Conservation (phyloP, 2,113 vertebrate genomes). For the Miniopterus natalensis region DNA sequence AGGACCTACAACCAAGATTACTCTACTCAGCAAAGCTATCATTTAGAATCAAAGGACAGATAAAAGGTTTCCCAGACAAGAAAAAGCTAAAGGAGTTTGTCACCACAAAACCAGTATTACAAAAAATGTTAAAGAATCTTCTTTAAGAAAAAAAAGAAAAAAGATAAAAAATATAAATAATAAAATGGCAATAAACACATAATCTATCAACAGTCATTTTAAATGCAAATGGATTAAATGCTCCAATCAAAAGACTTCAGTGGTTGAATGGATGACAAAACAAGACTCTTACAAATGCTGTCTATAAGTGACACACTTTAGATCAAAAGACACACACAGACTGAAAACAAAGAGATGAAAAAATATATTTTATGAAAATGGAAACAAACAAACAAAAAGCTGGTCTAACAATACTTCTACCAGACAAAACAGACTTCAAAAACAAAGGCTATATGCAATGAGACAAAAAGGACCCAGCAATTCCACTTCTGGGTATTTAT, state of each 20-base stretch:
- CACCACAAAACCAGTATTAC: neutral
- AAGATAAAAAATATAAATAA: neutral
- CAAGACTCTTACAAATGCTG: neutral
- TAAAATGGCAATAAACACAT: neutral
- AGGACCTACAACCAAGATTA: neutral
- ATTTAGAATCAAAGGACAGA: neutral
- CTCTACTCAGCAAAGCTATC: neutral
- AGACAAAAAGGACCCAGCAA: neutral
- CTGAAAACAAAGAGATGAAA: neutral
- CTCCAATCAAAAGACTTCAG: neutral
- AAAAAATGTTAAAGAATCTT: neutral
- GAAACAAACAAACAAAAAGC: neutral
- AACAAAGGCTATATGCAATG: neutral
- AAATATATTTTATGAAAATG: neutral
- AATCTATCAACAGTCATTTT: neutral
- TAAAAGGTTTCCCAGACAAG: neutral
- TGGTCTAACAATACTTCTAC: neutral
- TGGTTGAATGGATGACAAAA: neutral
- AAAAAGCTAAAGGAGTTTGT: neutral
- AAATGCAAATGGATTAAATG: neutral
- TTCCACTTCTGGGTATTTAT: neutral
- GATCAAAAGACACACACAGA: neutral
- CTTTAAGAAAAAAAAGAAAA: neutral
- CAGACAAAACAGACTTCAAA: neutral
- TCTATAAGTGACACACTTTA: neutral